Percentiles rank a stretch among this genome's conserved stretches.
These are phyloP conservation scores for Clarias batrachus DNA, from an alignment of 2,113 vertebrate genomes.

Conservation along the genomic window DNA sequence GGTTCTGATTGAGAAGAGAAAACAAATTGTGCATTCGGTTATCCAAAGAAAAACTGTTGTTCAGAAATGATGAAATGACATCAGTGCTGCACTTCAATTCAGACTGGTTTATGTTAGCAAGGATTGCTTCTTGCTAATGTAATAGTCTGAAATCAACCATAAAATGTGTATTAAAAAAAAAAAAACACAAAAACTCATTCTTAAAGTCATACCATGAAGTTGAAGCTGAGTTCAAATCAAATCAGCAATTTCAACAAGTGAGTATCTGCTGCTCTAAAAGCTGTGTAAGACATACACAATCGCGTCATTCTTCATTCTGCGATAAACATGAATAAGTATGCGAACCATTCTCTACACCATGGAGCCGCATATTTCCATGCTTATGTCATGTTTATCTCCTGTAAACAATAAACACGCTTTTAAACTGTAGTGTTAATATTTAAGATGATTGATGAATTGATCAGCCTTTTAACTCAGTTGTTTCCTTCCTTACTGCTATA, in stretches of 20 bases:
- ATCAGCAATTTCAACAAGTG: not conserved
- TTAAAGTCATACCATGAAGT: slow-evolving; percentile 12
- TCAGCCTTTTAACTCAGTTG: slow-evolving; percentile 62
- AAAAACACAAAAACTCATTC: not conserved
- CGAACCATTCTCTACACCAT: not conserved
- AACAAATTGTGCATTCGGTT: slow-evolving; percentile 61
- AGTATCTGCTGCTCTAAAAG: not conserved
- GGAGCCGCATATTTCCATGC: not conserved
- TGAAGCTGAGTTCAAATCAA: not conserved
- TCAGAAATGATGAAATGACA: not conserved
- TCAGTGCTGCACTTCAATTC: slow-evolving; percentile 22
- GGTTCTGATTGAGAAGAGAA: slow-evolving; percentile 84
- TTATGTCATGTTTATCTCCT: slow-evolving; percentile 34
- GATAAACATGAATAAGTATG: slow-evolving; percentile 23
- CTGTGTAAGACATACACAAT: not conserved
- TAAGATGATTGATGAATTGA: slow-evolving; percentile 13
- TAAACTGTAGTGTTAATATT: slow-evolving; percentile 14
- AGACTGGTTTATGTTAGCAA: slow-evolving; percentile 53
- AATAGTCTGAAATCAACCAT: slow-evolving; percentile 49
- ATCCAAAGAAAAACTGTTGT: not conserved
- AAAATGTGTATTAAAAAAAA: slow-evolving; percentile 22
- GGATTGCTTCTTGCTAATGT: slow-evolving; percentile 52
- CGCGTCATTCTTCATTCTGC: not conserved
- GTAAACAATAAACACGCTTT: not conserved
- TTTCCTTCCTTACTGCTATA: slow-evolving; percentile 65